Base-by-base conservation (phyloP, 2,888 invertebrate genomes). In the Lasioglossum leucozonium region DNA sequence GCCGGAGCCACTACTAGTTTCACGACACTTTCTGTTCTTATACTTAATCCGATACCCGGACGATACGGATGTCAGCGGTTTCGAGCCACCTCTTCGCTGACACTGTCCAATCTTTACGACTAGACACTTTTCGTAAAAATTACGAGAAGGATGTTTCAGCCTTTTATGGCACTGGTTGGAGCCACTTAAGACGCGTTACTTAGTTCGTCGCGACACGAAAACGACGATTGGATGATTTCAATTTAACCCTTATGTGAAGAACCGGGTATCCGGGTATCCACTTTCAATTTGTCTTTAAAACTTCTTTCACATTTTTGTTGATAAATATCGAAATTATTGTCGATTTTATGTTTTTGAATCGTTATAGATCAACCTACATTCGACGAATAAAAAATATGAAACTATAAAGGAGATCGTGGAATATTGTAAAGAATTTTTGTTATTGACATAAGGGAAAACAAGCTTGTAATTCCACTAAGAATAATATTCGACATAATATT, bases 1-100 rank as follows among this genome's bases (percentile, higher is more conserved):
- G n/a, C 16, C 79, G 8, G 10, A 34, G 58, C 58, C 37, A 79
- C 88, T 85, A 85, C 83, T 88, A 80, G 75, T 85, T 75, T 77
- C 67, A 42, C 62, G 77, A 55, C 22, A 42, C 69, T n/a, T 10
- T 18, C 30, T 74, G 47, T 72, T 62, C 62, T 26, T 77, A 42
- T 55, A 42, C 74, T 82, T 74, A 47, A 73, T 37, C 58, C 40
- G 82, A 82, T 82, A 74, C 22, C 30, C 13, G 55, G n/a, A n/a
- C 55, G 55, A n/a, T 30, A 30, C 16, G 30, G 30, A 30, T 16
- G 62, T 62, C 55, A 55, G 55, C 55, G 55, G 55, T n/a, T 55
- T 55, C n/a, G 11, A 55, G 11, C 4, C n/a, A 55, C n/a, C 55
- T n/a, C n/a, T 11, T 55, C 55, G 55, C 55, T 55, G 55, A 55